Base-by-base conservation (phyloP, 2,797 vertebrate genomes). In the Phoxinus dragarum region DNA sequence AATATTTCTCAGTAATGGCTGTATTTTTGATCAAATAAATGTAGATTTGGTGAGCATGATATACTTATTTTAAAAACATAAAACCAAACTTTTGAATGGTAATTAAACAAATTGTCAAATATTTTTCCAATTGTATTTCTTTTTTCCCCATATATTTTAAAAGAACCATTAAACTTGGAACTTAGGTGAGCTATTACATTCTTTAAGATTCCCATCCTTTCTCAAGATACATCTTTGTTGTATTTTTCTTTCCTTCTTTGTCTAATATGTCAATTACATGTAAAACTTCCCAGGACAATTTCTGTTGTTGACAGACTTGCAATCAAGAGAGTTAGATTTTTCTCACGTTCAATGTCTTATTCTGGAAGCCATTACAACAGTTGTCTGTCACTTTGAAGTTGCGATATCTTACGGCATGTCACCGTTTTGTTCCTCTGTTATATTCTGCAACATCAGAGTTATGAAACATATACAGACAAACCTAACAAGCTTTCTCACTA, bases 401-500 rank as follows among this genome's bases (percentile, higher is more conserved):
- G 19, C n/a, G 2, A 40, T 44, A 27, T 75, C 59, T 75, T 52
- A 82, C 5, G 31, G 21, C 56, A 64, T 34, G 42, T 67, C 42
- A 5, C 77, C 21, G 6, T 34, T 80, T 67, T 49, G 17, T 47
- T 67, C 42, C 61, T 67, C 61, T 36, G 61, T 75, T 47, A 66
- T 76, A 54, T 52, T 52, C 34, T 52, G 34, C 42, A 84, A 40
- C 44, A 40, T 80, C 27, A 7, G 72, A 54, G 52, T 71, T 59
- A 59, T 23, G 7, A 21, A 71, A 71, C 74, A 77, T 42, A 11
- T 42, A 34, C 21, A 84, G 11, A 27, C 67, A 69, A 79, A 61
- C 16, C 76, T 80, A 79, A 80, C 77, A 80, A 85, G 77, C 21
- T 66, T 80, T 64, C 68, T 68, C 27, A 64, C 54, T 80, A 8